Evolutionary conservation across 2,888 invertebrate genomes (phyloP).

Genomic region (Neoitamus cyanurus): DNA sequence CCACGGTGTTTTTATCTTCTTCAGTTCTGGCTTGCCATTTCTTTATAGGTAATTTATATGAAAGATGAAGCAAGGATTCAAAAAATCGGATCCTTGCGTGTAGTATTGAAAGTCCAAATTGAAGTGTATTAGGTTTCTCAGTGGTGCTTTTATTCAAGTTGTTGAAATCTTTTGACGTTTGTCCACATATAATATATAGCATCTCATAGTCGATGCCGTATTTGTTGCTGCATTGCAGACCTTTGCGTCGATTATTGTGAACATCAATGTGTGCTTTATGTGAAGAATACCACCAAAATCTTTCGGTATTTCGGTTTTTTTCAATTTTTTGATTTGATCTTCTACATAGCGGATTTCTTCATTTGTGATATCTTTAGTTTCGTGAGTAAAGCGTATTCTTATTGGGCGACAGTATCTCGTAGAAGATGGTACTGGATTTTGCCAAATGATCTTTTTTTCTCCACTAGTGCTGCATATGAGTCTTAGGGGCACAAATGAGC

Average conservation of each 20-base stretch:
- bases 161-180: background rate
- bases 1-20: background rate
- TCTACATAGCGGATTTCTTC: background rate
- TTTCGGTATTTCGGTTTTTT: background rate
- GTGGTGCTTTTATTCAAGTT: background rate
- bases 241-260: background rate
- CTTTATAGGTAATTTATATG: background rate
- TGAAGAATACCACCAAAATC: background rate
- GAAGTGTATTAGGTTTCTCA: background rate
- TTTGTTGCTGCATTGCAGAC: background rate
- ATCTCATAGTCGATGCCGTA: background rate
- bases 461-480: background rate
- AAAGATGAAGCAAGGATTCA: slow-evolving; percentile 1
- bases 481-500: background rate
- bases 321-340: background rate
- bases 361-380: background rate
- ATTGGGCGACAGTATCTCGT: background rate
- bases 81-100: background rate
- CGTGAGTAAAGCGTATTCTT: background rate
- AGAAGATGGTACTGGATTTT: background rate
- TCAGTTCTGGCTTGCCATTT: background rate
- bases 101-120: background rate
- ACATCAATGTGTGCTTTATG: background rate
- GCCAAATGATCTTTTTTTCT: background rate
- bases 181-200: background rate